Evolutionary conservation across 1,140 invertebrate genomes (phyloP), one percentile per base, ranked within the genome.

Genomic region (Meteorus sp.): DNA sequence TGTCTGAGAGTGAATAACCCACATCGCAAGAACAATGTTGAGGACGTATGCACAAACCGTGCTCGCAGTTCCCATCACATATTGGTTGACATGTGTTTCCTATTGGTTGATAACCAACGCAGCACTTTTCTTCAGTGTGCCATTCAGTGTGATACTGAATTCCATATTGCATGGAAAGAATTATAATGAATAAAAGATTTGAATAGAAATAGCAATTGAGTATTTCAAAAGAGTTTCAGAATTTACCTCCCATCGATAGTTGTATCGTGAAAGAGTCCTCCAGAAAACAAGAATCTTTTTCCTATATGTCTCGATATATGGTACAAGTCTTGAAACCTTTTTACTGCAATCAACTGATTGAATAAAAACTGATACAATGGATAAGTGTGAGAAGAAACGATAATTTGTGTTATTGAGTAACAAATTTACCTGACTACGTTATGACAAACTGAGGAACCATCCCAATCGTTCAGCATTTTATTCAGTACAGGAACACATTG

Each of bases 71-170:
- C 33, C 64, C 45, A 59, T 51, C 20, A 23, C 85, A 86, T 3
- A 83, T 74, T 0, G 85, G 85, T 27, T 83, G 81, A 59, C 85
- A 86, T 3, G 9, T 20, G 29, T 80, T 73, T 8, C 65, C 71
- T 63, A 65, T 86, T 81, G 2, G 82, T 59, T 82, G 79, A 66
- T 86, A 88, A 9, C 86, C 86, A 11, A 79, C 74, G 66, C 86
- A 88, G 65, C 86, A 88, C 3, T 82, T 76, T 51, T 84, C 52
- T 27, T 47, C 13, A 5, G 37, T 9, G 7, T 15, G 20, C 65
- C 65, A 43, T 29, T 29, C 0, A 48, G 63, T 35, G 3, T 44
- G 35, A 33, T 53, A 22, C 15, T 57, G 27, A 55, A 64, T 54
- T 17, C 8, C 27, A 43, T 47, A 52, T n/a, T 17, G 22, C 13